Base-by-base conservation (phyloP, 1,140 invertebrate species). In the Stegodyphus mimosarum region DNA sequence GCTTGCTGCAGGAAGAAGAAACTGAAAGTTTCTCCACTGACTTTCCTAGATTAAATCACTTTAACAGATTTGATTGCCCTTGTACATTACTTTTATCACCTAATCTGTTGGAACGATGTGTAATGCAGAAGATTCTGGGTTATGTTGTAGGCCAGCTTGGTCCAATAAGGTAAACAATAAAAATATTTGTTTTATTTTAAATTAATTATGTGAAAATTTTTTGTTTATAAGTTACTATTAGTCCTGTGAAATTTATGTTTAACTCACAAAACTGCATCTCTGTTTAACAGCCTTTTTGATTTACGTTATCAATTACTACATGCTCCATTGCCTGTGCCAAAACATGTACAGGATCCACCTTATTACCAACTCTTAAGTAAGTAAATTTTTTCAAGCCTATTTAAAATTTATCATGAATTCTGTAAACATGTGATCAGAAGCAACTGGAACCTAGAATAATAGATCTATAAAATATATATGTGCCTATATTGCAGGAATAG, bases 231-330 rank as follows among this genome's bases (percentile, higher is more conserved):
- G 51, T 18, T 51, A 63, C 48, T 53, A 33, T 33, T 33, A 33
- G 33, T 33, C 1, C 33, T 33, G 3, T 33, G 33, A 1, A 33
- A 33, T 33, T 33, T 3, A 33, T 33, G 33, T 33, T 33, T 33
- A 33, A 33, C 33, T 33, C 33, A 1, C 33, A 33, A 33, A 33
- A 33, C 3, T 33, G 33, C 33, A 33, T 52, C 55, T 64, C 9
- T 64, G 13, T 67, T 85, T 77, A 80, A 48, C 51, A 86, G 85
- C 52, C 48, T 86, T 17, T 86, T 80, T 86, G 85, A 86, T 70
- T 73, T 86, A 49, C 85, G 85, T 2, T 86, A 86, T 52, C 76
- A 86, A 18, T 9, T 86, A 13, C 71, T 86, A n/a, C 76, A 76
- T 74, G 77, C 70, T 69, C 75, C 72, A 6, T 60, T 86, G 17